Percentiles rank a stretch among this genome's conserved stretches.
These are phyloP conservation scores for Celastrina argiolus DNA, from an alignment of 2,888 invertebrate genomes.

Conservation along the genomic window DNA sequence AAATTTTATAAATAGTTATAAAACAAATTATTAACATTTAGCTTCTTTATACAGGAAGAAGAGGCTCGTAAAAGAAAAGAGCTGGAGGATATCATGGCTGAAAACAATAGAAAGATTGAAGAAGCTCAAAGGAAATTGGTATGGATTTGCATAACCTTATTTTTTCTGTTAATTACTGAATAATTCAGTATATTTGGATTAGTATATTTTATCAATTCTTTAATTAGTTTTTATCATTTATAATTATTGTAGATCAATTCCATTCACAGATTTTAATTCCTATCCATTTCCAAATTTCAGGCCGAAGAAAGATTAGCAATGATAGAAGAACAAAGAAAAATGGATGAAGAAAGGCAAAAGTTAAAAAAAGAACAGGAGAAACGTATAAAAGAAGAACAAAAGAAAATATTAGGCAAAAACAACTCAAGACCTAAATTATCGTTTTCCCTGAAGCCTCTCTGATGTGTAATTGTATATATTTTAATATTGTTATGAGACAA, in stretches of 20 bases:
- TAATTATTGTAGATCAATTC: too few relatives aligned
- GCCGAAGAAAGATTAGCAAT: constrained; percentile 97
- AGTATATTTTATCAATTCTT: constrained; percentile 28
- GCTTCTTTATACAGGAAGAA: constrained; percentile 93
- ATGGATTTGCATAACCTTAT: constrained; percentile 51
- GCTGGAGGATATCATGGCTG: constrained; percentile 96
- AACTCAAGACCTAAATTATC: constrained; percentile 97
- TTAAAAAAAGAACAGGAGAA: constrained; percentile 96
- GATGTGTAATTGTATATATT: constrained; percentile 29
- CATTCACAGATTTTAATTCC: too few relatives aligned
- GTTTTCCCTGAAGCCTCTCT: constrained; percentile 90
- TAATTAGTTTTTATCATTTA: too few relatives aligned
- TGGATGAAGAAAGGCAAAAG: constrained; percentile 96
- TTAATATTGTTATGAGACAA: constrained; percentile 21
- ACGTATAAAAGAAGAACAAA: constrained; percentile 95
- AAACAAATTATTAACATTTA: constrained; percentile 51
- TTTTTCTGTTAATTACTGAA: neutral
- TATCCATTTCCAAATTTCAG: constrained; percentile 64
- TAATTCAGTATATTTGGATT: neutral
- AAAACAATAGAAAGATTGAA: constrained; percentile 98
- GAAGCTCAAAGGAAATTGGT: constrained; percentile 98
- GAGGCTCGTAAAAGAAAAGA: constrained; percentile 97
- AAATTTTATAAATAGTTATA: constrained; percentile 34
- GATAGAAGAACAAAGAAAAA: constrained; percentile 97
- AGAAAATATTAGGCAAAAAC: constrained; percentile 97